Evolutionary conservation across 2,888 invertebrate species (phyloP).

Genomic region (Metacarcinus magister): DNA sequence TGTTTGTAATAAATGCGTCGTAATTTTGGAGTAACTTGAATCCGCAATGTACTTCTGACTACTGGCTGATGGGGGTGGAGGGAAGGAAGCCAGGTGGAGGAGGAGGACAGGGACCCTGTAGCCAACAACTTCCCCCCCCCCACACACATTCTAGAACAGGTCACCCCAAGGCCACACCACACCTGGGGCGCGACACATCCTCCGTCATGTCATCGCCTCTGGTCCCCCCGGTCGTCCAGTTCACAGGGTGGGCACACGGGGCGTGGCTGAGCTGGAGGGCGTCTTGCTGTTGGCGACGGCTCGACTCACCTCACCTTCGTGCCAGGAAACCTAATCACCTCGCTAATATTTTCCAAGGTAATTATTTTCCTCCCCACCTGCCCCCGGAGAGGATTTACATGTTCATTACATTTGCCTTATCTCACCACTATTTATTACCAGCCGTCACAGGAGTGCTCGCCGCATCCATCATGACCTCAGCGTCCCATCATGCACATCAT

Average conservation of each 20-base stretch:
- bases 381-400: slow-evolving; percentile 15
- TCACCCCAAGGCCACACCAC: neutral
- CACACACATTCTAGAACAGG: neutral
- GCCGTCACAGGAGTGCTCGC: neutral
- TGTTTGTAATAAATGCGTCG: slow-evolving; percentile 44
- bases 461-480: slow-evolving; percentile 59
- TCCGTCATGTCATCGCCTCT: neutral
- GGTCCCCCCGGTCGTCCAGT: neutral
- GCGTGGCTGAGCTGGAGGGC: neutral
- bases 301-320: neutral
- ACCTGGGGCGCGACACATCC: neutral
- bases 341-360: neutral
- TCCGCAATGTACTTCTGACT: neutral
- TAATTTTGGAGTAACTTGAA: neutral
- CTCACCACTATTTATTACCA: slow-evolving; percentile 54
- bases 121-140: slow-evolving; percentile 19
- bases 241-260: neutral
- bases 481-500: slow-evolving; percentile 32
- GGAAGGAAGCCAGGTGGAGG: neutral
- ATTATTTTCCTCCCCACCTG: neutral
- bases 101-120: neutral
- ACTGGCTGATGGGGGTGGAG: neutral
- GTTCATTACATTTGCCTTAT: slow-evolving; percentile 62
- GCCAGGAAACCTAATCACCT: neutral
- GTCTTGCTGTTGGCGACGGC: neutral